Conservation (phyloP, 2,797 vertebrate species). For the Acanthopagrus latus region DNA sequence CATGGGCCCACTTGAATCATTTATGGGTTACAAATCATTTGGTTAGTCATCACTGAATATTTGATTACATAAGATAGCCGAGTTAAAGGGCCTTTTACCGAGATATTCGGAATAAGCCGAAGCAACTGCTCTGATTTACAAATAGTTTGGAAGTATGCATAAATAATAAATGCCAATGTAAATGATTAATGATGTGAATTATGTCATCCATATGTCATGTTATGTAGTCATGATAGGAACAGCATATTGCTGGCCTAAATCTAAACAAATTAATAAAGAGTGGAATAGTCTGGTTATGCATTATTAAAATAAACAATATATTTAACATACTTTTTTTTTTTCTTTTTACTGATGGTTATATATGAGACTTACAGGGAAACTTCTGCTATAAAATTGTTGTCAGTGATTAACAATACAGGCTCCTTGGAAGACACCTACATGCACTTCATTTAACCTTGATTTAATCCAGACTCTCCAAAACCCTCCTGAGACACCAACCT, state of each 20-base stretch:
- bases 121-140: neutral
- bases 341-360: neutral
- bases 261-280: neutral
- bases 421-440: slow-evolving; percentile 31
- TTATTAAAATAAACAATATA: slow-evolving; percentile 4
- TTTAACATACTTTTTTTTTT: neutral
- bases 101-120: slow-evolving; percentile 13
- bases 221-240: neutral
- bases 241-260: neutral
- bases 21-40: slow-evolving; percentile 50
- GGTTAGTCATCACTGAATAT: slow-evolving; percentile 52
- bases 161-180: slow-evolving; percentile 8
- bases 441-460: slow-evolving; percentile 50
- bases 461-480: slow-evolving; percentile 34
- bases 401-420: neutral
- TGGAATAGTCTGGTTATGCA: too few relatives aligned
- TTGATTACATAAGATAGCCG: slow-evolving; percentile 18
- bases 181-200: slow-evolving; percentile 9
- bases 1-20: slow-evolving; percentile 43
- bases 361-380: neutral
- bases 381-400: neutral
- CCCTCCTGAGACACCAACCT: slow-evolving; percentile 28
- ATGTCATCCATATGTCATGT: slow-evolving; percentile 3
- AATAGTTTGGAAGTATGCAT: neutral
- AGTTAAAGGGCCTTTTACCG: neutral